phyloP scores from a whole-genome alignment of 2,797 vertebrate genomes.

The Cichlasoma orientale region DNA sequence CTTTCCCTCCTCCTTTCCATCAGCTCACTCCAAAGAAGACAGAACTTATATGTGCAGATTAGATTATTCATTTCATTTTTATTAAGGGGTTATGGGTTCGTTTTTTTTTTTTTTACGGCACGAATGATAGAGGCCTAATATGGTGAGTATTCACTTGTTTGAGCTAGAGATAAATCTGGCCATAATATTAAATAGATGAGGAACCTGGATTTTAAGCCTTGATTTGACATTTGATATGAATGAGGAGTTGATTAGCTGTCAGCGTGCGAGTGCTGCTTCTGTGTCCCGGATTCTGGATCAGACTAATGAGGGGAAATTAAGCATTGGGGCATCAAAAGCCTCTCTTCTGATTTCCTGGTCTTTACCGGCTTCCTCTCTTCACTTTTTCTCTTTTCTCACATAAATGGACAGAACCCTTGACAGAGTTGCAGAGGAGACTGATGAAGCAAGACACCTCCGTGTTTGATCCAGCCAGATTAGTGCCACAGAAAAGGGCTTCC shows the following conservation, averaged over 20 bases:
- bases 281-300: constrained; percentile 48
- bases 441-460: constrained; percentile 51
- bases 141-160: constrained; percentile 51
- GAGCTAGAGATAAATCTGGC: constrained; percentile 68
- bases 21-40: constrained; percentile 36
- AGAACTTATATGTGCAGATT: constrained; percentile 64
- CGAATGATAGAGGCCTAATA: constrained; percentile 49
- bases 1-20: not conserved
- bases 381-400: constrained; percentile 2
- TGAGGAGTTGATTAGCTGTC: constrained; percentile 70
- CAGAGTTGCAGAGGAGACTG: constrained; percentile 46
- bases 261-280: constrained; percentile 39
- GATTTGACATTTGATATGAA: constrained; percentile 74
- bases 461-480: constrained; percentile 62
- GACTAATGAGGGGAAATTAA: constrained; percentile 74
- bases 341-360: constrained; percentile 49
- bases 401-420: constrained; percentile 26
- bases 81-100: constrained; percentile 50
- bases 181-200: constrained; percentile 69
- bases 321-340: constrained; percentile 32
- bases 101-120: constrained; percentile 51
- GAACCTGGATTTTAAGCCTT: constrained; percentile 36
- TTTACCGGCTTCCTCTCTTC: constrained; percentile 26
- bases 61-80: constrained; percentile 61
- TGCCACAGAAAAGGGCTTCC: constrained; percentile 49